These are phyloP conservation scores for Morone saxatilis DNA, from an alignment of 2,113 vertebrate genomes.

Conservation along the genomic window DNA sequence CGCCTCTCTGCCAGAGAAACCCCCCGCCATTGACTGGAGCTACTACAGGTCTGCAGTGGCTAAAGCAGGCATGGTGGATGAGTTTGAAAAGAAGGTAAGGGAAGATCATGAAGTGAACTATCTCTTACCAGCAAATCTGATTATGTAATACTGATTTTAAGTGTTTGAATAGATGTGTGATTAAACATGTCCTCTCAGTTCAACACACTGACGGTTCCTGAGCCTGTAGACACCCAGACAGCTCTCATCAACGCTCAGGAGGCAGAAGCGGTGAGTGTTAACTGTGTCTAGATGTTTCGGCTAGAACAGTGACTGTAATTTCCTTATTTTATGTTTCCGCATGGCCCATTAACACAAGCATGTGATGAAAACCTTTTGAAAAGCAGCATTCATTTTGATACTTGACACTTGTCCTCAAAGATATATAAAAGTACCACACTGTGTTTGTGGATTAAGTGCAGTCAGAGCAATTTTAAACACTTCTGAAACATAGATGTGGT, in stretches of 20 bases:
- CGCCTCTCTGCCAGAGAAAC: constrained; percentile 80
- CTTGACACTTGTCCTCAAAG: too few relatives aligned
- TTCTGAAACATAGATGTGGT: too few relatives aligned
- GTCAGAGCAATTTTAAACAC: too few relatives aligned
- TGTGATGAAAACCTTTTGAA: too few relatives aligned
- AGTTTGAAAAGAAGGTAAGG: constrained; percentile 93
- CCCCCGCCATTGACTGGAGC: constrained; percentile 87
- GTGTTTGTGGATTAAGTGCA: too few relatives aligned
- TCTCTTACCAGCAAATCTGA: background rate
- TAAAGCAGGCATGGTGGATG: constrained; percentile 89
- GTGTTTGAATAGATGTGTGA: background rate
- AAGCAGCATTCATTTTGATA: too few relatives aligned
- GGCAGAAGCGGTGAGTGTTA: constrained; percentile 87
- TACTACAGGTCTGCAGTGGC: constrained; percentile 85
- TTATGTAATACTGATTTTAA: background rate
- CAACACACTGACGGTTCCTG: constrained; percentile 84
- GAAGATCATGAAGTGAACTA: background rate
- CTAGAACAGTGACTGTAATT: too few relatives aligned
- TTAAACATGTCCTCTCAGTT: constrained; percentile 71
- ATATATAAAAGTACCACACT: too few relatives aligned
- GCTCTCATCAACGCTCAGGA: constrained; percentile 86
- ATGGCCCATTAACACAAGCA: too few relatives aligned
- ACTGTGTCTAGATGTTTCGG: background rate
- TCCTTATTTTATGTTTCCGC: too few relatives aligned
- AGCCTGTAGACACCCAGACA: constrained; percentile 88